Conservation (phyloP, 2,888 invertebrate species). For the Chromoteleia sp. region DNA sequence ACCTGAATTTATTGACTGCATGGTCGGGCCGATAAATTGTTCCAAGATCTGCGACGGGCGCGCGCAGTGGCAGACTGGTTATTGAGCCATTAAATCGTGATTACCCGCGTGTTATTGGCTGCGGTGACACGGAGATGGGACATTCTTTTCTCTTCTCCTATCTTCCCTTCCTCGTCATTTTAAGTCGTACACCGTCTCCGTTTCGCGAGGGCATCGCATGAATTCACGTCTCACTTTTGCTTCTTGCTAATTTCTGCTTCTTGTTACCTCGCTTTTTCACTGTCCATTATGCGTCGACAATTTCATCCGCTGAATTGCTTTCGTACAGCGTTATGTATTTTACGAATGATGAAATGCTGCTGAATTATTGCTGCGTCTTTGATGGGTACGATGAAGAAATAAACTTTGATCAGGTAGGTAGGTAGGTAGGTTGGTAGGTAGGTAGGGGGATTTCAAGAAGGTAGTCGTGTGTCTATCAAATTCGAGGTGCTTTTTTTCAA, state of each 20-base stretch:
- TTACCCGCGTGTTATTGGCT: slow-evolving; percentile 81
- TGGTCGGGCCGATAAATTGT: slow-evolving; percentile 80
- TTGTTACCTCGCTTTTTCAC: background rate
- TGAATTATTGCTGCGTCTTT: slow-evolving; percentile 10
- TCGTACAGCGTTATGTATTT: slow-evolving; percentile 12
- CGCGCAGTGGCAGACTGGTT: slow-evolving; percentile 73
- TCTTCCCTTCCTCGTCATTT: slow-evolving; percentile 34
- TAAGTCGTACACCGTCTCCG: background rate
- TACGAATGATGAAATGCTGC: slow-evolving; percentile 1
- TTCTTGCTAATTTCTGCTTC: slow-evolving; percentile 42
- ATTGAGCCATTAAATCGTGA: slow-evolving; percentile 83
- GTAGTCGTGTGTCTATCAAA: background rate
- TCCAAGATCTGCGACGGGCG: slow-evolving; percentile 75
- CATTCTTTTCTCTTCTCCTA: slow-evolving; percentile 71
- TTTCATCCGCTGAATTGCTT: slow-evolving; percentile 14
- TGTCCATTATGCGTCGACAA: slow-evolving; percentile 19
- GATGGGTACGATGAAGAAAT: slow-evolving; percentile 9
- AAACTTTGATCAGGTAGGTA: background rate
- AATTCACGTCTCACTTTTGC: slow-evolving; percentile 34
- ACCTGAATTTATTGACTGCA: slow-evolving; percentile 80
- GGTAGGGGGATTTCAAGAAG: background rate
- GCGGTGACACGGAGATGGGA: slow-evolving; percentile 77
- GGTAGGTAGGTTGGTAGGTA: no score
- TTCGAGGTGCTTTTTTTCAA: background rate
- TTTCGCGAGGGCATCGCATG: slow-evolving; percentile 14